Evolutionary conservation across 2,888 invertebrate species (phyloP).

Genomic region (Acronicta aceris): DNA sequence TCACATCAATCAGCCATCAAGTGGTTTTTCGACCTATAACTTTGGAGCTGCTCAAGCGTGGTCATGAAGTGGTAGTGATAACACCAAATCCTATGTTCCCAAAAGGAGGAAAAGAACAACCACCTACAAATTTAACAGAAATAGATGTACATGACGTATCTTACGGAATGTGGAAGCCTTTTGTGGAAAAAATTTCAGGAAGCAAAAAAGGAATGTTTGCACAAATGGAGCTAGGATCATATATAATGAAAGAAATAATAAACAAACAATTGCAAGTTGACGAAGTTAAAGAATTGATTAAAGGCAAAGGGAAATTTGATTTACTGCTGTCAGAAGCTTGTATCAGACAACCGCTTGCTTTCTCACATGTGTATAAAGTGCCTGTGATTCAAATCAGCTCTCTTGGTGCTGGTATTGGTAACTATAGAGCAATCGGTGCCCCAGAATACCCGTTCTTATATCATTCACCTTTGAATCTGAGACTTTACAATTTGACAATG

Average conservation of each 20-base stretch:
- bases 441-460: constrained; percentile 62
- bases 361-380: constrained; percentile 62
- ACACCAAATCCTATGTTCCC: constrained; percentile 73
- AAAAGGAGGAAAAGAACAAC: constrained; percentile 54
- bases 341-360: constrained; percentile 41
- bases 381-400: constrained; percentile 71
- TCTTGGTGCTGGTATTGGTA: constrained; percentile 47
- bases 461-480: constrained; percentile 50
- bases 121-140: constrained; percentile 71
- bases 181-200: constrained; percentile 1
- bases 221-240: constrained; percentile 29
- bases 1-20: constrained; percentile 79
- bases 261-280: constrained; percentile 49
- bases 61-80: constrained; percentile 77
- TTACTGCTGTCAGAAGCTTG: constrained; percentile 65
- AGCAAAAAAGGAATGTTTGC: neutral
- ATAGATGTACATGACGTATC: constrained; percentile 70
- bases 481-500: constrained; percentile 54
- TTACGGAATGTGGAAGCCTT: constrained; percentile 44
- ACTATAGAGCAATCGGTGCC: constrained; percentile 58
- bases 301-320: constrained; percentile 62
- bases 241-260: constrained; percentile 24
- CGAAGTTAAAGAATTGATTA: constrained; percentile 56
- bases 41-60: constrained; percentile 71
- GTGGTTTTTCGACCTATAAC: constrained; percentile 70